Evolutionary conservation across 1,140 invertebrate genomes (phyloP).

Genomic region (Conopomorpha cramerella): DNA sequence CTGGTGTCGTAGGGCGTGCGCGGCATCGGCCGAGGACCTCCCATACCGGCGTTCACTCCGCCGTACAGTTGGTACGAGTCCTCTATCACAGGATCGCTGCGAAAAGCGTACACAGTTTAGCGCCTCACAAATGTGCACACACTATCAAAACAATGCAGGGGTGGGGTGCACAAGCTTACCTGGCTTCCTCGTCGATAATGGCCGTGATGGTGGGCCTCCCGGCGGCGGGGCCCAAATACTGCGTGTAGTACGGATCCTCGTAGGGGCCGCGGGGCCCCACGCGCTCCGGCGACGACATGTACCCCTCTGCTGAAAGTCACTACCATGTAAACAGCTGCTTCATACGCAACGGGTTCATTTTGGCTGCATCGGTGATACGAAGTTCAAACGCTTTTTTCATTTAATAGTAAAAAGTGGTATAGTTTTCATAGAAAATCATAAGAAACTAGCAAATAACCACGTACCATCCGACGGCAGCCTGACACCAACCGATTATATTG

Average conservation of each 20-base stretch:
- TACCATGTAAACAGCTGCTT: too few species aligned
- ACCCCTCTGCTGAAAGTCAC: too few species aligned
- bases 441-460: too few species aligned
- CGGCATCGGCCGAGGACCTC: constrained; percentile 37
- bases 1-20: constrained; percentile 40
- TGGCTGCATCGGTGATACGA: too few species aligned
- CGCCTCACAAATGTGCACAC: constrained; percentile 1
- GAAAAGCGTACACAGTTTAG: constrained; percentile 9
- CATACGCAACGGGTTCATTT: too few species aligned
- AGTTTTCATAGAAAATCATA: too few species aligned
- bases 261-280: constrained; percentile 69
- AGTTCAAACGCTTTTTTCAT: too few species aligned
- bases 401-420: too few species aligned
- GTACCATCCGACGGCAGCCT: too few species aligned
- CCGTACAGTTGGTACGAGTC: constrained; percentile 82
- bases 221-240: constrained; percentile 65
- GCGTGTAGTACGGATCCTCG: constrained; percentile 86
- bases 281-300: constrained; percentile 86
- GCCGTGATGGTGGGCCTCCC: constrained; percentile 77
- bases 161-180: constrained; percentile 58
- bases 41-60: constrained; percentile 63
- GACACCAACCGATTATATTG: too few species aligned
- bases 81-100: constrained; percentile 74
- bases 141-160: background rate
- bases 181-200: constrained; percentile 89